Conservation (phyloP, 1,140 invertebrate genomes). For the Formica exsecta region DNA sequence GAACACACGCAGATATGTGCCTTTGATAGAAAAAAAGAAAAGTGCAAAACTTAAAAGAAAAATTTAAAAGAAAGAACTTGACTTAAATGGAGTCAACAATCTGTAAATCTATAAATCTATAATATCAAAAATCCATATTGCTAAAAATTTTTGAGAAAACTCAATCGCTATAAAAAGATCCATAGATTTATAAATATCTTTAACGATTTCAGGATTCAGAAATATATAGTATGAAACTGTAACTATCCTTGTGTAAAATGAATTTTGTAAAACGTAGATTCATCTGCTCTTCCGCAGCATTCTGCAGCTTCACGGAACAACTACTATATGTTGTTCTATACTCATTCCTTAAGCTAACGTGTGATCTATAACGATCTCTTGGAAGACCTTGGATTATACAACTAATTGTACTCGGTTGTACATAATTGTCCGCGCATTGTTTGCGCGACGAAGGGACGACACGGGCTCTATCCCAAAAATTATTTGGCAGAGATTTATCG, state of each 20-base stretch:
- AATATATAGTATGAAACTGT: not conserved
- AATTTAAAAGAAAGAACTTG: not conserved
- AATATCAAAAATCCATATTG: not conserved
- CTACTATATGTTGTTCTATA: constrained; percentile 45
- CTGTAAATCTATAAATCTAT: not conserved
- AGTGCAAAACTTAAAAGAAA: no score
- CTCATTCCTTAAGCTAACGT: constrained; percentile 71
- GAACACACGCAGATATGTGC: constrained; percentile 29
- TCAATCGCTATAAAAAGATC: no score
- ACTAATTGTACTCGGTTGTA: constrained; percentile 73
- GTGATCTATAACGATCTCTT: constrained; percentile 67
- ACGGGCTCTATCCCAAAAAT: constrained; percentile 1
- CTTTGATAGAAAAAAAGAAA: not conserved
- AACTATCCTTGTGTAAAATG: not conserved
- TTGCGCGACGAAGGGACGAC: constrained; percentile 31
- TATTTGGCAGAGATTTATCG: constrained; percentile 26
- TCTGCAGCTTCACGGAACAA: constrained; percentile 49
- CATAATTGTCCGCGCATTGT: constrained; percentile 62
- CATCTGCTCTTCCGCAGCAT: constrained; percentile 7
- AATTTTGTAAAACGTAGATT: not conserved
- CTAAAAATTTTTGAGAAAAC: not conserved
- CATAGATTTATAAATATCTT: not conserved
- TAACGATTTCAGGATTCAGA: not conserved
- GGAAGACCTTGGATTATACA: constrained; percentile 80
- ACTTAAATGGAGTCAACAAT: not conserved